phyloP scores from a whole-genome alignment of 2,113 vertebrate genomes.

The Cyprinodon variegatus region DNA sequence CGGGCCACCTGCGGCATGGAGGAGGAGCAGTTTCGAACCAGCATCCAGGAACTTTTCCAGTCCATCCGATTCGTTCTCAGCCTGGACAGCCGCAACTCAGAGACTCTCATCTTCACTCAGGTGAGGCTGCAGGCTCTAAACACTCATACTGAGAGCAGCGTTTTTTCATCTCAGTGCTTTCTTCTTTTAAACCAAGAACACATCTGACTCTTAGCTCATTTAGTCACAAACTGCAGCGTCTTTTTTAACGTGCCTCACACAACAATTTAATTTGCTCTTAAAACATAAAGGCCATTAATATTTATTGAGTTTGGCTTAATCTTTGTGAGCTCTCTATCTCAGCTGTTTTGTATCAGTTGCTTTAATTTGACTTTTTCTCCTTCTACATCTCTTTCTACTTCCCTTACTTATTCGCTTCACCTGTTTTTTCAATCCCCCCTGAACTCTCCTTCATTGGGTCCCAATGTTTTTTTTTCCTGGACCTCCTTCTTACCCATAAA shows the following conservation, averaged over 20 bases:
- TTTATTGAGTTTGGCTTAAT: background rate
- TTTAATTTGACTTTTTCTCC: constrained; percentile 52
- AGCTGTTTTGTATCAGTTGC: constrained; percentile 22
- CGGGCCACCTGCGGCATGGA: constrained; percentile 97
- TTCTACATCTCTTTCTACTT: constrained; percentile 25
- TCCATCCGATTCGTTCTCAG: constrained; percentile 97
- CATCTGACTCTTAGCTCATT: background rate
- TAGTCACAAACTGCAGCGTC: background rate
- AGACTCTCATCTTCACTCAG: constrained; percentile 97
- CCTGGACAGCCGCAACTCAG: constrained; percentile 94
- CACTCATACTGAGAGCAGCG: background rate
- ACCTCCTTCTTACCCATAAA: constrained; percentile 54
- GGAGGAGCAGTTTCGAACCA: constrained; percentile 93
- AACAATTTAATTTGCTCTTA: background rate
- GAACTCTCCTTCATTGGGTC: constrained; percentile 45
- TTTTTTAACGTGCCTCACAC: constrained; percentile 11
- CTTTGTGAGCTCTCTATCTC: background rate
- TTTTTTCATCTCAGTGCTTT: background rate
- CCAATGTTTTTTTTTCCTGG: constrained; percentile 22
- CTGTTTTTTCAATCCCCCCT: constrained; percentile 37
- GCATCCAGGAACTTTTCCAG: constrained; percentile 97
- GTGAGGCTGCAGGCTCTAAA: constrained; percentile 69
- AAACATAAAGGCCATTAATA: background rate
- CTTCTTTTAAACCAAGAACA: background rate
- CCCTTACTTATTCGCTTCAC: constrained; percentile 33